Conservation (phyloP, 2,888 invertebrate species). For the Acrobasis consociella region DNA sequence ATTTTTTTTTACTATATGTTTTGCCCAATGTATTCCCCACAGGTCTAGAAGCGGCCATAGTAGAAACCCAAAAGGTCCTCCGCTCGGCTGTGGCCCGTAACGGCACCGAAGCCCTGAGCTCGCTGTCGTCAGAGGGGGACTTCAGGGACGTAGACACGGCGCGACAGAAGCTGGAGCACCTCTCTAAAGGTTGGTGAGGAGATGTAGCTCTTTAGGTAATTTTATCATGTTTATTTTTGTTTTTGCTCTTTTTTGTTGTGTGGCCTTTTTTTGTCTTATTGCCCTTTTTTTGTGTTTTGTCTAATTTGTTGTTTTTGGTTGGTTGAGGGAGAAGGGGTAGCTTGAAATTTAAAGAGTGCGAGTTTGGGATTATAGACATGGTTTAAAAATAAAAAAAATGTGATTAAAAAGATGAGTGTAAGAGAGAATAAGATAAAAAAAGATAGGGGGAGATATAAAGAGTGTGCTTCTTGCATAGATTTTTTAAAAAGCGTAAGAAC, state of each 20-base stretch:
- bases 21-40: slow-evolving; percentile 13
- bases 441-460: too few relatives aligned
- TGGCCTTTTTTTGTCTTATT: background rate
- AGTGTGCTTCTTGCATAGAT: too few relatives aligned
- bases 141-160: slow-evolving; percentile 46
- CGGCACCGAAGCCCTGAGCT: slow-evolving; percentile 51
- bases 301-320: background rate
- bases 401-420: too few relatives aligned
- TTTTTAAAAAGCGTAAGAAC: too few relatives aligned
- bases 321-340: background rate
- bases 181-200: slow-evolving; percentile 59
- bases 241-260: slow-evolving; percentile 6
- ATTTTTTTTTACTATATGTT: too few relatives aligned
- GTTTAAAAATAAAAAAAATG: too few relatives aligned
- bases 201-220: background rate
- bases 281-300: slow-evolving; percentile 1
- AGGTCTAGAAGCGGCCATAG: slow-evolving; percentile 82
- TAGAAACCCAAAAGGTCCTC: slow-evolving; percentile 82
- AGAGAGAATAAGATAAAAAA: too few relatives aligned
- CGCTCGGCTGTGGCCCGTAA: slow-evolving; percentile 64
- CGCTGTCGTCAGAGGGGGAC: slow-evolving; percentile 57
- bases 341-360: too few relatives aligned
- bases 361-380: too few relatives aligned
- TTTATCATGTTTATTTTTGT: background rate
- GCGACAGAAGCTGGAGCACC: slow-evolving; percentile 59